Conservation (phyloP, 2,888 invertebrate genomes). For the Dasysyrphus tricinctus region DNA sequence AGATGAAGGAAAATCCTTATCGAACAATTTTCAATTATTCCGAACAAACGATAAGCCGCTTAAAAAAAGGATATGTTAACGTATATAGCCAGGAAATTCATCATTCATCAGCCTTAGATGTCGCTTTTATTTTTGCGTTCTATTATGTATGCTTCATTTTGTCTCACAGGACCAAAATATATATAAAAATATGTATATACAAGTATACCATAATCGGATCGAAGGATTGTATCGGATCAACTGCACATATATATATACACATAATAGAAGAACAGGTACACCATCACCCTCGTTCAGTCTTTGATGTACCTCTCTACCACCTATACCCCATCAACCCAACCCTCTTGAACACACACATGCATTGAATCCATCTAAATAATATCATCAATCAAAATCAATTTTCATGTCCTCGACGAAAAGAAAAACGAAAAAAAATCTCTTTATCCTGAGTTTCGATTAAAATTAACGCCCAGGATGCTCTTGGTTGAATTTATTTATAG, state of each 20-base stretch:
- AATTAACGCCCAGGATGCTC: conserved; percentile 37
- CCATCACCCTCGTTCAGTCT: neutral
- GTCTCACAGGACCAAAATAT: conserved; percentile 18
- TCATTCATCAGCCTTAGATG: conserved; percentile 50
- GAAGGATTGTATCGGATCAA: conserved; percentile 54
- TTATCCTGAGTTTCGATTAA: conserved; percentile 34
- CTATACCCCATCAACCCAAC: neutral
- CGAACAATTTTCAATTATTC: conserved; percentile 67
- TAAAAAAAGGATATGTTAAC: conserved; percentile 58
- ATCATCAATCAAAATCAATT: conserved; percentile 73
- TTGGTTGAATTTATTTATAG: conserved; percentile 36
- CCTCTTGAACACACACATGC: conserved; percentile 2
- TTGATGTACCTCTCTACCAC: conserved; percentile 5
- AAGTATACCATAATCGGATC: conserved; percentile 55
- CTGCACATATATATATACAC: neutral
- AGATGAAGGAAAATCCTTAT: conserved; percentile 36
- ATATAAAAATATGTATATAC: neutral
- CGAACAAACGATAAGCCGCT: conserved; percentile 64
- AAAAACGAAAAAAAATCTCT: conserved; percentile 17
- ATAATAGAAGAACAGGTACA: conserved; percentile 29
- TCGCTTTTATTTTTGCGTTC: conserved; percentile 35
- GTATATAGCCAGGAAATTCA: conserved; percentile 49
- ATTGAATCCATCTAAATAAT: conserved; percentile 45
- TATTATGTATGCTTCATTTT: conserved; percentile 45
- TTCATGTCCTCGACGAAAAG: conserved; percentile 44